Percentiles rank a stretch among this genome's conserved stretches.
These are phyloP conservation scores for Galagoides demidoff DNA, from an alignment of 2,797 vertebrate species.

Conservation along the genomic window DNA sequence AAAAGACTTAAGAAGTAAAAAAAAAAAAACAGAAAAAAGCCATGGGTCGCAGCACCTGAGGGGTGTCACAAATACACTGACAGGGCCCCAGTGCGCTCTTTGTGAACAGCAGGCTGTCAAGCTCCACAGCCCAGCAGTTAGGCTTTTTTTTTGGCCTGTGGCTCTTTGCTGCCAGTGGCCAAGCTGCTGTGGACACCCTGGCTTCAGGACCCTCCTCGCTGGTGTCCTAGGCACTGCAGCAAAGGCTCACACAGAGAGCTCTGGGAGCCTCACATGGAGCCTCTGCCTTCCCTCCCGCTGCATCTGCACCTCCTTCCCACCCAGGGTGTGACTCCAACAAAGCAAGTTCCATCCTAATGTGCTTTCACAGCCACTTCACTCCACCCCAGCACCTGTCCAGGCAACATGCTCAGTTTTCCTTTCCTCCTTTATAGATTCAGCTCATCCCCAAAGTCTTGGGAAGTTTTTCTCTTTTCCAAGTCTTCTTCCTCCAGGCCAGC, in stretches of 20 bases:
- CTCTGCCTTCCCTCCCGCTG: background rate
- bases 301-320: background rate
- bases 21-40: no score
- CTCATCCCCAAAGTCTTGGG: background rate
- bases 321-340: background rate
- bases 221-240: background rate
- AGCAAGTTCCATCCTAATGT: no score
- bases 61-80: accelerated
- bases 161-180: background rate
- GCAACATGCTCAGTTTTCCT: background rate
- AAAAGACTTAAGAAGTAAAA: background rate
- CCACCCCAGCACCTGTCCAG: no score
- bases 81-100: background rate
- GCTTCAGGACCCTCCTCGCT: background rate
- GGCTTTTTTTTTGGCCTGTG: background rate
- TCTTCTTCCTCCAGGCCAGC: background rate
- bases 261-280: background rate
- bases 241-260: background rate
- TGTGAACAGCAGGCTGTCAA: accelerated
- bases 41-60: no score
- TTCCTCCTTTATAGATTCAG: accelerated
- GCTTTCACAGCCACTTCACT: no score
- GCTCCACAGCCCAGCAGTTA: background rate
- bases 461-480: background rate
- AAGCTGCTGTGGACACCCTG: background rate